Conservation (phyloP, 64 coral and sea anemone genomes). For the Hydrozoanthus tunicans region DNA sequence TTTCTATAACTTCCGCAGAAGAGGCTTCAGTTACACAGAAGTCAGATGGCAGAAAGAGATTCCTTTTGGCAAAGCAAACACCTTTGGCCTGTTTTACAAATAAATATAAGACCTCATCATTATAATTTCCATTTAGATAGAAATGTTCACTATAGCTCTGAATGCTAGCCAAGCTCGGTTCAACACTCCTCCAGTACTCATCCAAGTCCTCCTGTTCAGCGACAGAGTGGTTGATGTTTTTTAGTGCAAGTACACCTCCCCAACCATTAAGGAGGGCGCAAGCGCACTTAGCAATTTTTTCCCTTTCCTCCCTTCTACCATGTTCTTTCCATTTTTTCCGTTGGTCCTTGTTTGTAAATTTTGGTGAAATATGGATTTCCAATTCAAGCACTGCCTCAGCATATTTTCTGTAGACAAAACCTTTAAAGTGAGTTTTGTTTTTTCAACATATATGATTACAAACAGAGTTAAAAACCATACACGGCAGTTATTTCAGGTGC, state of each 20-base stretch:
- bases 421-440: no score
- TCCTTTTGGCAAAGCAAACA: background rate
- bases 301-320: background rate
- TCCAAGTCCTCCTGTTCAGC: slow-evolving; percentile 13
- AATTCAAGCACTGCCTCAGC: background rate
- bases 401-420: background rate
- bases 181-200: background rate
- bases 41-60: background rate
- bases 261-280: slow-evolving; percentile 4
- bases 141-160: background rate
- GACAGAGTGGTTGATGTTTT: background rate
- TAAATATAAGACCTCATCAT: background rate
- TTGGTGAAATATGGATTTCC: slow-evolving; percentile 4
- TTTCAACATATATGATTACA: no score
- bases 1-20: background rate
- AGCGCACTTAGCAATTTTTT: background rate
- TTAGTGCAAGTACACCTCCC: background rate
- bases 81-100: slow-evolving; percentile 2
- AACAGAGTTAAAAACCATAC: no score
- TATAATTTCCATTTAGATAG: background rate
- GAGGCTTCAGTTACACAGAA: background rate
- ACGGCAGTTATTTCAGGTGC: no score
- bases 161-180: background rate
- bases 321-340: background rate
- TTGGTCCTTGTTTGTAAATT: background rate